Evolutionary conservation across 2,888 invertebrate genomes (phyloP).

Genomic region (Actias luna): DNA sequence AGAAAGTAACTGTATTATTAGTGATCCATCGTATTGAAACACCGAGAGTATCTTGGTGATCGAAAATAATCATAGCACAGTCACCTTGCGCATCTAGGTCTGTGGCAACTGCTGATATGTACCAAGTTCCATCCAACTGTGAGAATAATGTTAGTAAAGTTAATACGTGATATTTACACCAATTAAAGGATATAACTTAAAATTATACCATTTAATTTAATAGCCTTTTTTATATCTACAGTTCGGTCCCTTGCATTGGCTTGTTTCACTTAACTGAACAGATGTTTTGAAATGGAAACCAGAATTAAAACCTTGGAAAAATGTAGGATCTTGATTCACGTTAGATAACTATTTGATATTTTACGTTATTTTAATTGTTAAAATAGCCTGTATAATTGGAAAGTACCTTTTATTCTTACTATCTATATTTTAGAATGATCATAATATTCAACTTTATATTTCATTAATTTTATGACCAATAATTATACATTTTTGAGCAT

Average conservation of each 20-base stretch:
- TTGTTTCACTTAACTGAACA: background rate
- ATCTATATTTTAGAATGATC: no score
- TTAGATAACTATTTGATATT: background rate
- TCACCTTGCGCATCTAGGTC: conserved; percentile 59
- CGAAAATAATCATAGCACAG: conserved; percentile 67
- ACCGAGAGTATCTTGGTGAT: conserved; percentile 67
- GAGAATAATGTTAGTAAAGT: background rate
- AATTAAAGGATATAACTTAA: background rate
- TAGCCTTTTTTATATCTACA: background rate
- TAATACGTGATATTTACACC: background rate
- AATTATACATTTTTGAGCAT: no score
- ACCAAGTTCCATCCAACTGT: conserved; percentile 72
- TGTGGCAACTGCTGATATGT: conserved; percentile 59
- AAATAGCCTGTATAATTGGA: background rate
- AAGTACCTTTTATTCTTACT: no score
- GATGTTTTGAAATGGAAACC: background rate
- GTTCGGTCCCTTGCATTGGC: background rate
- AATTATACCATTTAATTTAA: background rate
- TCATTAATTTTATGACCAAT: no score
- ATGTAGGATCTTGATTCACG: background rate
- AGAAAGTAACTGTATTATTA: conserved; percentile 62
- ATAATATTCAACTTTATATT: no score
- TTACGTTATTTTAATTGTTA: background rate
- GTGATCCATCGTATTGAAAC: conserved; percentile 68
- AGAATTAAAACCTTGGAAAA: background rate